Evolutionary conservation across 2,888 invertebrate species (phyloP), one percentile per base, ranked within the genome.

Genomic region (Charanyca ferruginea): DNA sequence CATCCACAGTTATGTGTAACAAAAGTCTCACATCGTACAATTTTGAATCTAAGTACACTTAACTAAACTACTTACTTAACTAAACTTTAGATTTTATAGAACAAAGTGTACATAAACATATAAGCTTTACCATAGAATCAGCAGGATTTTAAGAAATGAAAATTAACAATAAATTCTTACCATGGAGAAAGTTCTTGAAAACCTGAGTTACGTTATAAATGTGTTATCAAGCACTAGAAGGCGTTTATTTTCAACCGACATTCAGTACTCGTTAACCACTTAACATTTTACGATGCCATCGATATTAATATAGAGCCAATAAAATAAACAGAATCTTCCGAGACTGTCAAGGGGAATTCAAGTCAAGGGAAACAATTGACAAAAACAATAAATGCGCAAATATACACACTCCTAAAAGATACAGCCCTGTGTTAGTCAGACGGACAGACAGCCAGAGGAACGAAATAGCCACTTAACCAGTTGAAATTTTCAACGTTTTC

Each of bases 231-330:
- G 18, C 38, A 25, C 59, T 49, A 28, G 41, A 51, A 54, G 52
- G 20, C 63, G 41, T 60, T 49, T 73, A 63, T 57, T 68, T 73
- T 74, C 38, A 63, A 79, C 51, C 69, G 64, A 63, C 61, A 54
- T 62, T 51, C 54, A 60, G 42, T 45, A 54, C 64, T 74, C 60
- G 72, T 71, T 74, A 73, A 73, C 74, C 80, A 77, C 63, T 79
- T 80, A 80, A 64, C 52, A 73, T 83, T 86, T 88, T 85, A 86
- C 83, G 87, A 85, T 66, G 65, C 64, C 69, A 70, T 78, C 73
- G 73, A 79, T 82, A 73, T 79, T 83, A 86, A 85, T 86, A 81
- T 75, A 77, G 59, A 52, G 60, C 38, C 69, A 57, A 81, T 83
- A 81, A 82, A 80, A 59, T 81, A 77, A 71, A 77, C 65, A 66